Evolutionary conservation across 1,140 invertebrate genomes (phyloP).

Genomic region (Vanessa atalanta): DNA sequence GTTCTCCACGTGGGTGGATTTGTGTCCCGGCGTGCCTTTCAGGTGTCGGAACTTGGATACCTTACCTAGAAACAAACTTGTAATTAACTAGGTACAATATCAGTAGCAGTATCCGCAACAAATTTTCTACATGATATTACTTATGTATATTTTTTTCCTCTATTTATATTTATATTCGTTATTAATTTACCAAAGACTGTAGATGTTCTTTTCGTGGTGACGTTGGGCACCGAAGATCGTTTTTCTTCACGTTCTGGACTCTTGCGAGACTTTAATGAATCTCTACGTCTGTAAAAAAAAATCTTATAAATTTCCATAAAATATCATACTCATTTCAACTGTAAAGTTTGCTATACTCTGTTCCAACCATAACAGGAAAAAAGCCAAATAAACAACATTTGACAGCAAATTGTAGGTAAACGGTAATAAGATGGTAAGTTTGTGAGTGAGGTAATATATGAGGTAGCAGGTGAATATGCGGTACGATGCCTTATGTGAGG

Average conservation of each 20-base stretch:
- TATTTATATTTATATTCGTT: neutral
- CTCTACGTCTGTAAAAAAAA: slow-evolving; percentile 67
- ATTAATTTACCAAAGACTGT: slow-evolving; percentile 88
- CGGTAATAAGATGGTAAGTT: no score
- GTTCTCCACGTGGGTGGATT: slow-evolving; percentile 95
- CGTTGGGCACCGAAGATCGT: slow-evolving; percentile 70
- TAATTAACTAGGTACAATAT: neutral
- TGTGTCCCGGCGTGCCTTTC: slow-evolving; percentile 93
- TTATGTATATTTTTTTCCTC: no score
- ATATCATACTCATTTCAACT: no score
- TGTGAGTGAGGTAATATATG: neutral
- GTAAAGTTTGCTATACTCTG: no score
- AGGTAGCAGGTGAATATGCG: no score
- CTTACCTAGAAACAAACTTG: slow-evolving; percentile 83
- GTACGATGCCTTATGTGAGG: no score
- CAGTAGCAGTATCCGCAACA: no score
- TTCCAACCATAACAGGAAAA: no score
- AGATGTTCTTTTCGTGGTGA: slow-evolving; percentile 88
- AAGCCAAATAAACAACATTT: no score
- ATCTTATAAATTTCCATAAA: no score
- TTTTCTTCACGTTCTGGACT: slow-evolving; percentile 78
- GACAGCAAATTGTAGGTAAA: no score
- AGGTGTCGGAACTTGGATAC: slow-evolving; percentile 96
- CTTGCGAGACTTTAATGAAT: slow-evolving; percentile 82
- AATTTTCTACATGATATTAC: no score